A percentile compares a stretch with the other conserved stretches of the same genome.
phyloP scores from a whole-genome alignment of 2,113 vertebrate genomes.

The Argyrosomus japonicus region DNA sequence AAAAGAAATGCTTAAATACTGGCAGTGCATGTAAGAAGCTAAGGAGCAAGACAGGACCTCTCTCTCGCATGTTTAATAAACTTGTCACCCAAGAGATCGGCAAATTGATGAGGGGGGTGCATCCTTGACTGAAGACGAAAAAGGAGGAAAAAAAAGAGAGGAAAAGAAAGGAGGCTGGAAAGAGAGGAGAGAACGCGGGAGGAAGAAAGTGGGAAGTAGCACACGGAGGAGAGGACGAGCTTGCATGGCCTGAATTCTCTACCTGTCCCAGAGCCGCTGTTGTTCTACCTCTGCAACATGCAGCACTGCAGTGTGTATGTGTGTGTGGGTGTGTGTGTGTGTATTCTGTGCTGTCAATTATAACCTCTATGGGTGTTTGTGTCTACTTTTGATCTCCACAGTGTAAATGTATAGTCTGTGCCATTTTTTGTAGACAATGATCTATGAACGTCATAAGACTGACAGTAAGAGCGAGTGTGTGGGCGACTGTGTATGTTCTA shows the following conservation, averaged over 20 bases:
- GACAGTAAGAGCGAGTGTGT: background rate
- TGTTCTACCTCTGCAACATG: constrained; percentile 82
- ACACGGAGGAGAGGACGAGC: constrained; percentile 39
- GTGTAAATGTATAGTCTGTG: constrained; percentile 27
- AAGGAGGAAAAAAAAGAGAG: constrained; percentile 41
- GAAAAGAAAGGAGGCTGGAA: constrained; percentile 33
- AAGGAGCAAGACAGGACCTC: constrained; percentile 4
- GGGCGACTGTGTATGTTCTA: background rate
- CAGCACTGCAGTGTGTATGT: constrained; percentile 71
- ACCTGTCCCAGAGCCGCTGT: constrained; percentile 55
- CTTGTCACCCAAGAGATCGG: constrained; percentile 84
- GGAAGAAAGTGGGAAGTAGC: constrained; percentile 57
- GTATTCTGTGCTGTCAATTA: constrained; percentile 6
- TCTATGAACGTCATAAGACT: constrained; percentile 13
- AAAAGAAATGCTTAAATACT: constrained; percentile 31
- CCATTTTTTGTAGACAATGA: constrained; percentile 6
- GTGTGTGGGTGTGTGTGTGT: constrained; percentile 21
- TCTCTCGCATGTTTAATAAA: constrained; percentile 87
- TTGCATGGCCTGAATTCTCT: constrained; percentile 72
- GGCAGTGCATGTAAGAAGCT: constrained; percentile 3
- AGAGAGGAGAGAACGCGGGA: background rate
- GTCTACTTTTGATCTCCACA: constrained; percentile 5
- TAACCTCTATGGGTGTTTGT: constrained; percentile 12
- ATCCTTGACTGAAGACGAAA: constrained; percentile 49
- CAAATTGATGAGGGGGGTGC: constrained; percentile 84